Evolutionary conservation across 2,888 invertebrate genomes (phyloP).

Genomic region (Orthosia cruda): DNA sequence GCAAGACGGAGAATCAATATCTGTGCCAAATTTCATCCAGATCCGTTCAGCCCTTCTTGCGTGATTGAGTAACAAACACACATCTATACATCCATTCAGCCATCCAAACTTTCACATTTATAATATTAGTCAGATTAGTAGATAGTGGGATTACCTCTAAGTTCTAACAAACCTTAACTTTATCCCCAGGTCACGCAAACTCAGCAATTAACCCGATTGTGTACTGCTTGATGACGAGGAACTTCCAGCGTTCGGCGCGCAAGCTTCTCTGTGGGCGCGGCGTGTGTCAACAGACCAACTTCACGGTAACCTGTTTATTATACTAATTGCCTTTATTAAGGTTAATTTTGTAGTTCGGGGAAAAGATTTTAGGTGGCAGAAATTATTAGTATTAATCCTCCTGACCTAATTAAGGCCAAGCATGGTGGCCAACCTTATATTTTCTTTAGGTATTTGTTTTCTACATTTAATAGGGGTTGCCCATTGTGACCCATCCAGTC

Average conservation of each 20-base stretch:
- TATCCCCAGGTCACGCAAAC: slow-evolving; percentile 93
- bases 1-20: too few species aligned
- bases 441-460: too few species aligned
- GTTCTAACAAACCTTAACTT: not conserved
- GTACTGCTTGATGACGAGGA: slow-evolving; percentile 94
- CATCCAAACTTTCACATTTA: too few species aligned
- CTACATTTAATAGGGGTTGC: too few species aligned
- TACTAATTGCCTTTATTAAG: slow-evolving; percentile 31
- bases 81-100: too few species aligned
- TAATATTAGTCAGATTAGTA: too few species aligned
- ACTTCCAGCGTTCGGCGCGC: slow-evolving; percentile 93
- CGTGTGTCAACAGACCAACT: slow-evolving; percentile 83
- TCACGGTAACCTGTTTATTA: slow-evolving; percentile 75
- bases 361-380: not conserved
- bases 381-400: not conserved
- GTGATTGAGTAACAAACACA: too few species aligned
- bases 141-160: not conserved
- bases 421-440: not conserved
- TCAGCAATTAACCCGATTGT: slow-evolving; percentile 95
- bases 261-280: slow-evolving; percentile 90
- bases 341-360: not conserved
- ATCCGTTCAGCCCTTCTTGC: too few species aligned
- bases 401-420: not conserved
- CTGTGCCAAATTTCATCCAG: too few species aligned
- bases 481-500: too few species aligned